Base-by-base conservation (phyloP, 2,888 invertebrate genomes). In the Griposia aprilina region DNA sequence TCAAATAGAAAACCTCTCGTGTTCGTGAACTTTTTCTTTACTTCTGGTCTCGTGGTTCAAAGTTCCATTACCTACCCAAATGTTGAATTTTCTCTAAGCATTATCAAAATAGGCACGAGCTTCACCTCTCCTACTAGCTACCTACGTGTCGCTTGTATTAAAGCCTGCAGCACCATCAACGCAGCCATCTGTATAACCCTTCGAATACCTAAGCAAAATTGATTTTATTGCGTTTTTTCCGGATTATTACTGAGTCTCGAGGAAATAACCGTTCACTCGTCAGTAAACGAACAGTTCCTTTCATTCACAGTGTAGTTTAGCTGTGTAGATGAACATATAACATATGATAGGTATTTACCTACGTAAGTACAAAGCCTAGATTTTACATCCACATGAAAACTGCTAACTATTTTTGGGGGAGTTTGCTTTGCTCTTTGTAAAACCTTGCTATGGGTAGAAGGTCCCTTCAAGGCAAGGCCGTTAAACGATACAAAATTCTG, bases 401-500 rank as follows among this genome's bases (percentile, higher is more conserved):
- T 48, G 48, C 45, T 20, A 20, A 7, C 20, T 11, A 17, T 20
- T 66, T 26, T 66, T 3, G 26, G 6, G 15, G 17, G 8, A 15
- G 17, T n/a, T 36, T 41, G n/a, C 20, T 30, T 57, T 36, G 26
- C 15, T 50, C 2, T 59, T 36, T 57, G 30, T 26, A 23, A 30
- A 60, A 36, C 17, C 8, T 59, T 13, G 1, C 20, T 5, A 67
- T 23, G 26, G 4, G 36, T 26, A 60, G 6, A 52, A 60, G 1
- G 17, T 62, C 3, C 10, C 36, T 8, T 23, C 15, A 55, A 36
- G 13, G 17, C 10, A 69, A 23, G 11, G 11, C 26, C 30, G n/a
- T n/a, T n/a, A 52, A 52, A 48, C 6, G 30, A 20, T 59, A 45
- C 63, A 23, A 79, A 70, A 72, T 76, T 30, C 36, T 48, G 62